Percentiles rank a stretch among this genome's conserved stretches.
These are phyloP conservation scores for Epizoanthus scotinus DNA, from an alignment of 92 coral and sea anemone species.

Conservation along the genomic window DNA sequence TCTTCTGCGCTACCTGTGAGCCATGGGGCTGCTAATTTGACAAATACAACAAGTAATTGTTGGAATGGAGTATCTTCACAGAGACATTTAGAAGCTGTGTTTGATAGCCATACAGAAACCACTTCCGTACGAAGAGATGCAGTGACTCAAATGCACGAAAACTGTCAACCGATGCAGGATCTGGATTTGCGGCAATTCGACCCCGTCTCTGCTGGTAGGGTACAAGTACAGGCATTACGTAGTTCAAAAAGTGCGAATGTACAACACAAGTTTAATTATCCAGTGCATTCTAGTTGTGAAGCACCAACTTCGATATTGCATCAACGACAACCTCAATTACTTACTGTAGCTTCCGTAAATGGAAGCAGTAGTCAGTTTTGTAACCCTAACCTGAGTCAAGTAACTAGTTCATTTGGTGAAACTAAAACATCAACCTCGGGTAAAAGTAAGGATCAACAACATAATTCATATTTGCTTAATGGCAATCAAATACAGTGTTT, in stretches of 20 bases:
- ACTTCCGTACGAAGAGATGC: not conserved
- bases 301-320: not conserved
- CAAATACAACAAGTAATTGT: not conserved
- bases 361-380: not conserved
- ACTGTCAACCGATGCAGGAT: not conserved
- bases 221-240: not conserved
- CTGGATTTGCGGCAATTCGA: not conserved
- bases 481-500: not conserved
- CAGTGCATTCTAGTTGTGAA: not conserved
- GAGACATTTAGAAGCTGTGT: not conserved
- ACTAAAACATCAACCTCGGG: not conserved
- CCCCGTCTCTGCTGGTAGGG: conserved; percentile 7
- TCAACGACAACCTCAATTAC: not conserved
- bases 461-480: not conserved
- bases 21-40: not conserved
- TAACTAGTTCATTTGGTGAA: not conserved
- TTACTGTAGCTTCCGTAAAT: not conserved
- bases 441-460: not conserved
- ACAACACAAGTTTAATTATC: not conserved
- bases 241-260: not conserved
- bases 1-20: not conserved
- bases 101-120: not conserved
- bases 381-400: not conserved
- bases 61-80: not conserved
- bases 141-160: not conserved